phyloP scores from a whole-genome alignment of 2,113 vertebrate species.

The Phainopepla nitens region DNA sequence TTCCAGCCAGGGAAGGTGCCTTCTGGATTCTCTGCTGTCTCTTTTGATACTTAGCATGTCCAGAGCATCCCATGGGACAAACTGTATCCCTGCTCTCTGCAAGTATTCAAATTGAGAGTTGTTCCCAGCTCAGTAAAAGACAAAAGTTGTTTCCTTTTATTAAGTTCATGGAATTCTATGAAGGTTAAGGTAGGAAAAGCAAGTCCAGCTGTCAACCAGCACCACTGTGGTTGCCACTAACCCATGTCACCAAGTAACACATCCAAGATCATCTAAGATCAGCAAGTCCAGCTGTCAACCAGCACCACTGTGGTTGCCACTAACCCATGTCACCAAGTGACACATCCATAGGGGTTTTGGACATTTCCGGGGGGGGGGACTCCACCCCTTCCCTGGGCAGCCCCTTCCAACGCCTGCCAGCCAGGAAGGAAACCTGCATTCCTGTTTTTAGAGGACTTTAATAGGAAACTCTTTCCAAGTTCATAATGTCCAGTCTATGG shows the following conservation, averaged over 20 bases:
- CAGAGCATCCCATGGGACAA: background rate
- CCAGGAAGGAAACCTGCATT: background rate
- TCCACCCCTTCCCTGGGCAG: background rate
- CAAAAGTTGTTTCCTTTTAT: background rate
- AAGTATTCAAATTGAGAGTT: background rate
- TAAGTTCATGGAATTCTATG: background rate
- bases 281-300: background rate
- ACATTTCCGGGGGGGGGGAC: background rate
- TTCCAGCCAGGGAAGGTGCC: background rate
- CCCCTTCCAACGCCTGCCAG: background rate
- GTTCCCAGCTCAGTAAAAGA: background rate
- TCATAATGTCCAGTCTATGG: background rate
- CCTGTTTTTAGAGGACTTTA: background rate
- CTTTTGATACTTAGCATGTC: background rate
- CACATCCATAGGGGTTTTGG: background rate
- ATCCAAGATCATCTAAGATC: background rate
- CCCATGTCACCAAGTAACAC: background rate
- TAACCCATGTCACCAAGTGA: background rate
- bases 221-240: rapidly evolving
- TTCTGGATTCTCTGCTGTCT: background rate
- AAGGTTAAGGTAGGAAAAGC: background rate
- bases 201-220: background rate
- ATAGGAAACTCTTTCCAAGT: background rate
- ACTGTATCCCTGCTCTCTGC: background rate
- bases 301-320: rapidly evolving